Evolutionary conservation across 2,888 invertebrate species (phyloP), one percentile per base, ranked within the genome.

Genomic region (Girardia tigrina): DNA sequence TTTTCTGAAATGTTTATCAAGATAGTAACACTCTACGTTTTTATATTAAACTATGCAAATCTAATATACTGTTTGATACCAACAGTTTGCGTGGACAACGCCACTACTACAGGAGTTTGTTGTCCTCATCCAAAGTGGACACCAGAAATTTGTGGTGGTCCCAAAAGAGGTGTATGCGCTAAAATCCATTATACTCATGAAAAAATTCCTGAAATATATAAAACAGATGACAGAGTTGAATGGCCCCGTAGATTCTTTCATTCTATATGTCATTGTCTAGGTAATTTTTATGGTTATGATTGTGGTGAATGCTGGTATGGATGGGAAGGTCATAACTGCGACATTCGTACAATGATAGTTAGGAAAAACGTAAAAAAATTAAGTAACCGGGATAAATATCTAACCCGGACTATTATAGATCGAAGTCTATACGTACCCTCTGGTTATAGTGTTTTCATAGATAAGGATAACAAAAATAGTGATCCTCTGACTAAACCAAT

Each of bases 1-100:
- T n/a, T 36, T 36, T 36, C 36, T 12, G 36, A 16, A 8, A 36
- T 36, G 36, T 16, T 36, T 36, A 12, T 16, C 16, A 36, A 36
- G 16, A 12, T 36, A 36, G 8, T 56, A 56, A n/a, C n/a, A n/a
- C n/a, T n/a, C n/a, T n/a, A n/a, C n/a, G n/a, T n/a, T n/a, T n/a
- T n/a, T n/a, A n/a, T n/a, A n/a, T n/a, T n/a, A n/a, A n/a, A n/a
- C n/a, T n/a, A n/a, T n/a, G n/a, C n/a, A n/a, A n/a, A n/a, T n/a
- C n/a, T n/a, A n/a, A n/a, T n/a, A n/a, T n/a, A n/a, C n/a, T 56
- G 56, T 75, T 73, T 75, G 20, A 75, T 75, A 14, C 75, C 75
- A n/a, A 75, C 23, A 8, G 42, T 73, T 26, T 75, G 75, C 26
- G 26, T 75, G 12, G 20, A 73, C 26, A 75, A 75, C 26, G 74